Conservation (phyloP, 2,888 invertebrate genomes). For the Iphiclides podalirius region DNA sequence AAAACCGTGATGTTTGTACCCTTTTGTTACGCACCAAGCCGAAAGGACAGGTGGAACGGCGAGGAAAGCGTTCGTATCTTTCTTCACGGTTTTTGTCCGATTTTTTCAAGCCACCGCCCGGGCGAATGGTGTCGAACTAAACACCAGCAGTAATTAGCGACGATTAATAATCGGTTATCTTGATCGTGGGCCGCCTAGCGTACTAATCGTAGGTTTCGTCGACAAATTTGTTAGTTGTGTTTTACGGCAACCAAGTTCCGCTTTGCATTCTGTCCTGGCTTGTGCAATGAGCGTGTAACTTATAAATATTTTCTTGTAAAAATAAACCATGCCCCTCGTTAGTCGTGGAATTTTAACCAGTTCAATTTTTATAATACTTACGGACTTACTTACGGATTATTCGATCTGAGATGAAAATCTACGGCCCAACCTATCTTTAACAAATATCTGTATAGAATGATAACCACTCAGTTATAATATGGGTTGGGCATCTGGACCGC, state of each 20-base stretch:
- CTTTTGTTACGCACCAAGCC: slow-evolving; percentile 74
- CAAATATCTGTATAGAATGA: too few species aligned
- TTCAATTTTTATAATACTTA: too few species aligned
- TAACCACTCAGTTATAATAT: too few species aligned
- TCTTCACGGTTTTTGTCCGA: slow-evolving; percentile 71
- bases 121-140: slow-evolving; percentile 76
- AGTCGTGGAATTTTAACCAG: too few species aligned
- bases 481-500: too few species aligned
- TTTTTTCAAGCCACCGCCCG: slow-evolving; percentile 55
- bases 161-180: slow-evolving; percentile 79
- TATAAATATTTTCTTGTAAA: too few species aligned
- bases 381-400: too few species aligned
- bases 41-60: slow-evolving; percentile 73
- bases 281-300: too few species aligned
- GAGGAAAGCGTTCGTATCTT: slow-evolving; percentile 63
- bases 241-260: neutral
- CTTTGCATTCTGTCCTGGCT: too few species aligned
- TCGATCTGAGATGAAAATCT: too few species aligned
- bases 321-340: too few species aligned
- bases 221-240: slow-evolving; percentile 23
- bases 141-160: slow-evolving; percentile 79
- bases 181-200: slow-evolving; percentile 62
- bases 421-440: too few species aligned
- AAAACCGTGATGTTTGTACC: slow-evolving; percentile 77
- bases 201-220: slow-evolving; percentile 56